Evolutionary conservation across 2,113 vertebrate genomes (phyloP), one percentile per base, ranked within the genome.

Genomic region (Dicerorhinus sumatrensis): DNA sequence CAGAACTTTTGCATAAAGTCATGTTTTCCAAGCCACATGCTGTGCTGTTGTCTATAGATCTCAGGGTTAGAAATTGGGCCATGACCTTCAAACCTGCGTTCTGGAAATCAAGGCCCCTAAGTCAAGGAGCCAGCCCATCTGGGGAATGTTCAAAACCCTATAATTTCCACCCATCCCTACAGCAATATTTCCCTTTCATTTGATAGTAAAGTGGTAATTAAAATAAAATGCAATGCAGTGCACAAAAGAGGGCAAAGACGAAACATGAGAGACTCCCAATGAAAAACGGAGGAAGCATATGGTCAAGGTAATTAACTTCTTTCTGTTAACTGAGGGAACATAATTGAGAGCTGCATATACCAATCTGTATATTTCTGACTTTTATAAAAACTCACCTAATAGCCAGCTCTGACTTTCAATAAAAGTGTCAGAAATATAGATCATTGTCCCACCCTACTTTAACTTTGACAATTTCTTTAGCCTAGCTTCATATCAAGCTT

Each of bases 101-200:
- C 60, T 93, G 83, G 87, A 97, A 97, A 96, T 75, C 63, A 70
- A 27, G 56, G 23, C 65, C 54, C 17, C 69, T 31, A 70, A 89
- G 76, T 86, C 79, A 94, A n/a, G 51, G 51, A 83, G 85, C 51
- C 79, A 84, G 39, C 79, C 87, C 96, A 96, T 92, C 65, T 97
- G 80, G 70, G 86, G 29, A 95, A 97, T 97, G 89, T 83, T 87
- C 80, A 69, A 87, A 98, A 96, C 75, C 92, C 96, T 97, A 11
- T 97, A 98, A 97, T 98, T 98, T 96, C 95, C 56, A 97, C 80
- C 83, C 76, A 93, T 88, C 70, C 95, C 76, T 80, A 76, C 62
- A 96, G 80, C 79, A 93, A 93, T 83, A 92, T 96, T 97, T 97
- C 95, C 92, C 92, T 97, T 98, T 97, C 95, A 98, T 98, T 97